Conservation (phyloP, 2,888 invertebrate species). For the Platycheirus albimanus region DNA sequence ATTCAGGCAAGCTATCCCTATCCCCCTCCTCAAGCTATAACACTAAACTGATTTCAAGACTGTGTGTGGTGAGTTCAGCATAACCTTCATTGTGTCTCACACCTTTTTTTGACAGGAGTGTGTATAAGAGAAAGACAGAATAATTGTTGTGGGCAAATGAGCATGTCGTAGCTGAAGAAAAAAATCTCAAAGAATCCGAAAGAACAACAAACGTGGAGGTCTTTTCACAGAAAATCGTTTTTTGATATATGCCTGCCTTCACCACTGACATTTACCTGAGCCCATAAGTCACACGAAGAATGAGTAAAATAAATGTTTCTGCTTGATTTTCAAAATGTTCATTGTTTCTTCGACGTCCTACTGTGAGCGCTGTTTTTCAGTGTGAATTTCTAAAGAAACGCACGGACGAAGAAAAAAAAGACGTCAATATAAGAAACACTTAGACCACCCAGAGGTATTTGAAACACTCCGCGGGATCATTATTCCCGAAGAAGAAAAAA, state of each 20-base stretch:
- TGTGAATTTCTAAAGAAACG: slow-evolving; percentile 66
- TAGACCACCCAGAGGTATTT: slow-evolving; percentile 64
- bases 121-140: slow-evolving; percentile 12
- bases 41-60: slow-evolving; percentile 12
- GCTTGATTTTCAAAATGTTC: slow-evolving; percentile 68
- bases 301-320: slow-evolving; percentile 41
- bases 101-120: slow-evolving; percentile 60
- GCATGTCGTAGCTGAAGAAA: not conserved
- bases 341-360: slow-evolving; percentile 53
- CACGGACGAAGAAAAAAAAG: slow-evolving; percentile 20
- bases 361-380: slow-evolving; percentile 39
- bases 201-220: slow-evolving; percentile 53
- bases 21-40: slow-evolving; percentile 15
- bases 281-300: slow-evolving; percentile 63
- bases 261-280: slow-evolving; percentile 40
- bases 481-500: slow-evolving; percentile 3
- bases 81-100: slow-evolving; percentile 65
- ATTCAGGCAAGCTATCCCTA: not conserved
- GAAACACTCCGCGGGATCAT: slow-evolving; percentile 47
- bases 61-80: slow-evolving; percentile 66
- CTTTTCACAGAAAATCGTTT: slow-evolving; percentile 33
- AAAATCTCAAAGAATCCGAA: slow-evolving; percentile 9
- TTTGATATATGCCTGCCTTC: slow-evolving; percentile 31
- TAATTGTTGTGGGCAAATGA: slow-evolving; percentile 34
- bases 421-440: not conserved